Base-by-base conservation (phyloP, 2,113 vertebrate genomes). In the Formicarius rufipectus region DNA sequence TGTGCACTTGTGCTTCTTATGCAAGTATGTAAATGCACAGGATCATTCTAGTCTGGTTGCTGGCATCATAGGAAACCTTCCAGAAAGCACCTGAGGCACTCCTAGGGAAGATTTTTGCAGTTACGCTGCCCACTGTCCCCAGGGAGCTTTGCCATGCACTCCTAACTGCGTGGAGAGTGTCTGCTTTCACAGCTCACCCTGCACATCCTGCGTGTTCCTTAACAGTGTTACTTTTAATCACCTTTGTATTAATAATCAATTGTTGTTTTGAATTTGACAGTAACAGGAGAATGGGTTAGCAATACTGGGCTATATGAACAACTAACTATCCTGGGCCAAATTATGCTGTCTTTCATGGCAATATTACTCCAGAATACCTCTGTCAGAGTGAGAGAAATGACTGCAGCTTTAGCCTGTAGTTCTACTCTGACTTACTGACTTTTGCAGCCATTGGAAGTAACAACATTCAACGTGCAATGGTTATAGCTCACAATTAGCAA, bases 221-320 rank as follows among this genome's bases (percentile, higher is more conserved):
- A 87, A 14, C 39, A 18, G 31, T 49, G 56, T 35, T 73, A 17
- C 55, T 83, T 79, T 63, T 77, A 23, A 80, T 86, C 60, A 60
- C 50, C 31, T 86, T 33, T 77, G 47, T 74, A 14, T 55, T 88
- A 95, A 88, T 91, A 93, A 96, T 52, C 55, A 56, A 52, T 35
- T 90, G 58, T 72, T 94, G 58, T 63, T 94, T 94, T 95, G 82
- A 90, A 86, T 94, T 86, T 77, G 74, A 69, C 92, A 88, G 78
- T 94, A 52, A 69, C 59, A 35, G 71, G 67, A 94, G 59, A 52
- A 40, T 1, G 8, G 44, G 80, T 62, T 83, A 86, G 75, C 63
- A 47, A 44, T 47, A 42, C 67, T 21, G 1, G 91, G 47, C 63
- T 88, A 9, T 77, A 27, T 27, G 47, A 79, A 45, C 63, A 10